Base-by-base conservation (phyloP, 2,888 invertebrate genomes). In the Escarpia spicata region DNA sequence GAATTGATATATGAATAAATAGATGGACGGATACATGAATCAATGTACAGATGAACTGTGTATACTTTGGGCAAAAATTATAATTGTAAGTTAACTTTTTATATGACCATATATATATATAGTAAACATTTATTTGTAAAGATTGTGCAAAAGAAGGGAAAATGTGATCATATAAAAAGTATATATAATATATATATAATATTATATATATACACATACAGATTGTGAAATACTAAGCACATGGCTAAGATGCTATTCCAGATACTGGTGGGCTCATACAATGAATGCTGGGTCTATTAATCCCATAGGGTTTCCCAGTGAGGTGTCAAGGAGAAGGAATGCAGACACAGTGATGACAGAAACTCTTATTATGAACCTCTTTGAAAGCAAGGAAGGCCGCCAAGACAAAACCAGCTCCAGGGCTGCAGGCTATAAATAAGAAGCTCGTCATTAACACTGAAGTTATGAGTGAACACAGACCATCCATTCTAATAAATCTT, bases 211-310 rank as follows among this genome's bases (percentile, higher is more conserved):
- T 37, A 37, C 37, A 52, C 52, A 52, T 52, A 2, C 52, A 12
- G 26, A 75, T 75, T 75, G 26, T 75, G 75, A 75, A 75, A 75
- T 75, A 75, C 26, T 75, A 26, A n/a, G 26, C 75, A 75, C 6
- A 75, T 75, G 75, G 75, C 75, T 26, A 75, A 75, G 75, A 75
- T 75, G 75, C 75, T 75, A 75, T 75, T 75, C 75, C 75, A 75
- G 75, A 75, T 75, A 75, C 75, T 75, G 75, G 75, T n/a, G 19
- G 6, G 26, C 26, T 26, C 75, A 75, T 75, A 75, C 19, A 26
- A 75, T 26, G 75, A 75, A 75, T 4, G 75, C n/a, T 75, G 75
- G 19, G 75, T 75, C 15, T n/a, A 75, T 26, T 2, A 75, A 75
- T 15, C 19, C n/a, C 26, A 6, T 75, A 75, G 19, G 3, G 15